Conservation (phyloP, 2,797 vertebrate genomes). For the Urophycis tenuis region DNA sequence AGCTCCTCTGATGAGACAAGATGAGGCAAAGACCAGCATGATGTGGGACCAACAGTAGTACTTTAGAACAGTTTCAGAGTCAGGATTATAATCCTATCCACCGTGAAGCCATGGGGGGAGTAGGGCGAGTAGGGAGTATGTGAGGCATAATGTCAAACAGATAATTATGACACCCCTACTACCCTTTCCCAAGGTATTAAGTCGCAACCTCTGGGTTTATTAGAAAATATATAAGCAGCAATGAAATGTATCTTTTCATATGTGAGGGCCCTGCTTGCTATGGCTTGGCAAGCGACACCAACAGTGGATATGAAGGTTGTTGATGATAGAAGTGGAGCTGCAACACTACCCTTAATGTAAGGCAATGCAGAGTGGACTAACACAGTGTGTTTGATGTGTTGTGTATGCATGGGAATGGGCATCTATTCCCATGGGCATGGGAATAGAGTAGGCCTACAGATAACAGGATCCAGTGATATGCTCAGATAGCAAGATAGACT, state of each 20-base stretch:
- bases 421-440: too few relatives aligned
- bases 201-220: constrained; percentile 45
- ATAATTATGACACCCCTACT: constrained; percentile 62
- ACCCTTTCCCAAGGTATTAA: constrained; percentile 57
- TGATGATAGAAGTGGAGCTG: neutral
- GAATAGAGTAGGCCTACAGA: constrained; percentile 2
- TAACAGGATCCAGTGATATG: neutral
- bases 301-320: neutral
- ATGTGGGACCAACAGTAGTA: constrained; percentile 12
- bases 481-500: neutral
- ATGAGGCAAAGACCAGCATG: neutral
- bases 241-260: constrained; percentile 22
- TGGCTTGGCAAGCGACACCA: neutral
- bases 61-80: constrained; percentile 54
- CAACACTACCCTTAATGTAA: neutral
- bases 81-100: constrained; percentile 24
- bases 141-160: constrained; percentile 69
- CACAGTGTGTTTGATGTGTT: constrained; percentile 44
- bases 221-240: constrained; percentile 29
- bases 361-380: neutral
- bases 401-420: too few relatives aligned
- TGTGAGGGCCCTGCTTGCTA: neutral
- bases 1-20: neutral
- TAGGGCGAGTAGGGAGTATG: constrained; percentile 32
- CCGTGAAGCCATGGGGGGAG: constrained; percentile 38